Conservation (phyloP, 2,113 vertebrate species). For the Hystrix cristata region DNA sequence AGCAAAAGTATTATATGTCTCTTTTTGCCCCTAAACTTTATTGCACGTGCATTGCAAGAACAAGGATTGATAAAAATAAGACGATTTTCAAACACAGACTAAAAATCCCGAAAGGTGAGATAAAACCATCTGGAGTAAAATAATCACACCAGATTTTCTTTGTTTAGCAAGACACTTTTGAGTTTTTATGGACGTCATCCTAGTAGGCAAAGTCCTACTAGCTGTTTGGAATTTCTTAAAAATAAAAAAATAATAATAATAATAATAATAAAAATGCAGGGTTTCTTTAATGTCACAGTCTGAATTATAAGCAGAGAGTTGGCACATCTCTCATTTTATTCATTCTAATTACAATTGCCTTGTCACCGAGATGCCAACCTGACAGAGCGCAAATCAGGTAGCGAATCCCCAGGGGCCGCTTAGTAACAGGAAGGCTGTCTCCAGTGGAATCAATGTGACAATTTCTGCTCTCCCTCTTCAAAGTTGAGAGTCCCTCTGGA, state of each 20-base stretch:
- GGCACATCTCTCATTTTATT: conserved; percentile 88
- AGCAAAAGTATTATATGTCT: not conserved
- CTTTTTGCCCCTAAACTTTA: conserved; percentile 64
- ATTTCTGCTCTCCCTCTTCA: conserved; percentile 88
- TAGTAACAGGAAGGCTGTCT: conserved; percentile 88
- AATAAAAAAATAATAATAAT: conserved; percentile 78
- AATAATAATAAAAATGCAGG: conserved; percentile 78
- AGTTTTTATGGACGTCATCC: conserved; percentile 80
- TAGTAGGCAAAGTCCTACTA: conserved; percentile 77
- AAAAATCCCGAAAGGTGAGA: conserved; percentile 75
- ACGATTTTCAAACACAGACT: conserved; percentile 62
- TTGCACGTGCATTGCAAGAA: conserved; percentile 57
- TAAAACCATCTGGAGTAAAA: conserved; percentile 74
- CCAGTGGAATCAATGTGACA: conserved; percentile 89
- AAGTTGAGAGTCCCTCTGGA: conserved; percentile 88
- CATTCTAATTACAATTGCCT: conserved; percentile 90
- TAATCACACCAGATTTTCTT: conserved; percentile 72
- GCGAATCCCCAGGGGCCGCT: conserved; percentile 86
- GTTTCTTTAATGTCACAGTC: conserved; percentile 84
- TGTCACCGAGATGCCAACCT: conserved; percentile 89
- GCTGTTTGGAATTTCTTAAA: conserved; percentile 81
- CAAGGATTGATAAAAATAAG: conserved; percentile 58
- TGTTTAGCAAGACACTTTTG: conserved; percentile 76
- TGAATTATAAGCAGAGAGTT: conserved; percentile 86
- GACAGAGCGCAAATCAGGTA: conserved; percentile 88